Conservation (phyloP, 2,113 vertebrate species). For the Microtus richardsoni region DNA sequence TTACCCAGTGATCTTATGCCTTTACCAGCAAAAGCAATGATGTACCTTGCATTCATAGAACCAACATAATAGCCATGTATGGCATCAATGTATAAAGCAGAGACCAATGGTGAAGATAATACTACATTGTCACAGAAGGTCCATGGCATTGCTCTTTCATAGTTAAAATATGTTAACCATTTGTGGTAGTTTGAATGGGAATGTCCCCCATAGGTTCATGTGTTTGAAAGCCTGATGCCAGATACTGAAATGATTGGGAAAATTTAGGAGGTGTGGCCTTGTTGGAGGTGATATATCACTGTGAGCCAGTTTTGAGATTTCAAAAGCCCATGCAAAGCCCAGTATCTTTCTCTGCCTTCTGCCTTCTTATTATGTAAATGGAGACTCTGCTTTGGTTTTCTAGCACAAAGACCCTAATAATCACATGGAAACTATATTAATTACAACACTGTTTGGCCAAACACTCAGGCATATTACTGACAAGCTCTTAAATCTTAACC, state of each 20-base stretch:
- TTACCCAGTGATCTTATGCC: neutral
- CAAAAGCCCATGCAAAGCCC: neutral
- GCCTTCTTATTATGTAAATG: too few species aligned
- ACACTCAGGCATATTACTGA: too few species aligned
- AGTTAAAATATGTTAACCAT: neutral
- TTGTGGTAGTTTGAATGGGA: neutral
- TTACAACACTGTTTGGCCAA: too few species aligned
- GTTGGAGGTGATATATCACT: neutral
- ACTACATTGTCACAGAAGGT: neutral
- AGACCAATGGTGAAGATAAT: neutral
- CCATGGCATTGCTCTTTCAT: neutral
- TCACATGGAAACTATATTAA: too few species aligned
- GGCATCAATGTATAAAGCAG: neutral
- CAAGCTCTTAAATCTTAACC: too few species aligned
- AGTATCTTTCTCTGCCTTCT: neutral
- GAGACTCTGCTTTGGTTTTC: too few species aligned
- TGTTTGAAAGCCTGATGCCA: neutral
- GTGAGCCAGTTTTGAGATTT: neutral
- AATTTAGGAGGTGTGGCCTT: neutral
- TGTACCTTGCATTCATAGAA: neutral
- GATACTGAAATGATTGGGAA: neutral
- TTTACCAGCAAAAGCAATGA: neutral
- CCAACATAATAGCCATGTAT: neutral
- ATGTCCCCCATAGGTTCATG: fast-evolving
- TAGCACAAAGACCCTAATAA: too few species aligned